Evolutionary conservation across 2,888 invertebrate species (phyloP).

Genomic region (Leptinotarsa rubiginosa): DNA sequence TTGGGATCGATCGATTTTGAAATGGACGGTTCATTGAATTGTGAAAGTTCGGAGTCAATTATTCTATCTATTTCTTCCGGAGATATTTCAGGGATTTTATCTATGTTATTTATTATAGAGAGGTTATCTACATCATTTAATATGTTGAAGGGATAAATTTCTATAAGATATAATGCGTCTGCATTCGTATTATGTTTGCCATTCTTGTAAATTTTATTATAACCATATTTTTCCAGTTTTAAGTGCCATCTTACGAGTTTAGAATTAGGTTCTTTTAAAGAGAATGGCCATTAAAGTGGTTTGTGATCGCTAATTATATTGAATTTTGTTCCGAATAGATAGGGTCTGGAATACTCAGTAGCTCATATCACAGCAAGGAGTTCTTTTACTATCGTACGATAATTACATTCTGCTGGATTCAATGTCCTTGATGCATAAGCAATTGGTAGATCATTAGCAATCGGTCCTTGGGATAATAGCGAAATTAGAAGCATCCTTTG

Average conservation of each 20-base stretch:
- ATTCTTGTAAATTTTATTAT: slow-evolving; percentile 37
- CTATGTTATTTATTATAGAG: not conserved
- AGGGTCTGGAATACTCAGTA: slow-evolving; percentile 43
- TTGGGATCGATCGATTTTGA: not conserved
- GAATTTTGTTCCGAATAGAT: slow-evolving; percentile 38
- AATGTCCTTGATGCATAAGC: slow-evolving; percentile 39
- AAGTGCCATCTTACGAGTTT: slow-evolving; percentile 40
- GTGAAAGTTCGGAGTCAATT: not conserved
- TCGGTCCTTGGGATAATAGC: slow-evolving; percentile 27
- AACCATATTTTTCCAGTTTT: slow-evolving; percentile 34
- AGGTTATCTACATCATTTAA: not conserved
- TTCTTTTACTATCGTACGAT: slow-evolving; percentile 45
- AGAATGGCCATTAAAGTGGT: slow-evolving; percentile 39
- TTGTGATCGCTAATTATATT: slow-evolving; percentile 39
- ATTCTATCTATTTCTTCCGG: not conserved
- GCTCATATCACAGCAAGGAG: slow-evolving; percentile 40
- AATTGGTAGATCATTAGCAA: slow-evolving; percentile 18
- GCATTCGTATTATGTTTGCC: slow-evolving; percentile 34
- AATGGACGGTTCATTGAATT: not conserved
- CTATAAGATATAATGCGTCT: slow-evolving; percentile 30
- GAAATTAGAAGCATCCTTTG: slow-evolving; percentile 28
- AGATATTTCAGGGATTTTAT: not conserved
- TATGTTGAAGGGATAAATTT: slow-evolving; percentile 5
- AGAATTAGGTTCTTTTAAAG: slow-evolving; percentile 37
- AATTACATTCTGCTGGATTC: slow-evolving; percentile 33